phyloP scores from a whole-genome alignment of 1,140 invertebrate species.

The Limonius californicus region DNA sequence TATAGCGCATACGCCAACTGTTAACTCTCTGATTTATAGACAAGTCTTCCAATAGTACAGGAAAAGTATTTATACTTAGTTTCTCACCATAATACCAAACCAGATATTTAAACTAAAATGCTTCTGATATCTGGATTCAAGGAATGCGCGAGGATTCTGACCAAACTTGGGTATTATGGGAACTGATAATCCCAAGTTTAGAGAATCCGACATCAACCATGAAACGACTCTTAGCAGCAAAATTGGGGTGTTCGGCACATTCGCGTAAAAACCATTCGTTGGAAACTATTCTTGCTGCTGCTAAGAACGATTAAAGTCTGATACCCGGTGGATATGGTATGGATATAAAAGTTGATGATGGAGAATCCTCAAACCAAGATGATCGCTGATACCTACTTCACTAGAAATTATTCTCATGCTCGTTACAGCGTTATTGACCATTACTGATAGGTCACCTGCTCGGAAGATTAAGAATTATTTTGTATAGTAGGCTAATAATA shows the following conservation, averaged over 20 bases:
- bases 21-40: no score
- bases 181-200: conserved; percentile 20
- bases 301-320: not conserved
- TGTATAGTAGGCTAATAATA: no score
- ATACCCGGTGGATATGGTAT: conserved; percentile 15
- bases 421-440: no score
- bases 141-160: conserved; percentile 19
- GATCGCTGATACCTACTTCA: not conserved
- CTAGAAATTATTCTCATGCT: no score
- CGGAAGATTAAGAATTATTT: no score
- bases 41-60: no score
- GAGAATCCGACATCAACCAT: conserved; percentile 21
- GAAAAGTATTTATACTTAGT: no score
- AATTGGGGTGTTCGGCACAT: conserved; percentile 4
- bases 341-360: conserved; percentile 6
- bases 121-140: conserved; percentile 20
- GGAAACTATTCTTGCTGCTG: not conserved
- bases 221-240: conserved; percentile 10
- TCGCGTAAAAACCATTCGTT: not conserved
- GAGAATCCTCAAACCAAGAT: conserved; percentile 2
- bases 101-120: no score
- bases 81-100: no score
- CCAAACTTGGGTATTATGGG: conserved; percentile 22
- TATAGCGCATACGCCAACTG: no score
- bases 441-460: no score